Conservation (phyloP, 2,113 vertebrate genomes). For the Ia io region DNA sequence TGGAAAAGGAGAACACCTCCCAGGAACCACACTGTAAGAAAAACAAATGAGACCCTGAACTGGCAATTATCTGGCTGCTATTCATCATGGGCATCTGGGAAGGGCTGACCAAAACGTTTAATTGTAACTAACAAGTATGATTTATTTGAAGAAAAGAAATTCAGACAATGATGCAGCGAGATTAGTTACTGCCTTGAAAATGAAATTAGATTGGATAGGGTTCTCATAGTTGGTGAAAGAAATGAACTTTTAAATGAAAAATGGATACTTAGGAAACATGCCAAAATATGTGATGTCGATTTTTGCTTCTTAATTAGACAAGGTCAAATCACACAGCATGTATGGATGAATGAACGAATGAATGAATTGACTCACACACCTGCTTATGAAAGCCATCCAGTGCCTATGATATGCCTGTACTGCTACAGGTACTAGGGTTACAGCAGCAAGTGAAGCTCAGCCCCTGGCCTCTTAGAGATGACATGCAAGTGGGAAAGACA, state of each 20-base stretch:
- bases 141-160: constrained; percentile 69
- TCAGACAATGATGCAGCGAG: constrained; percentile 24
- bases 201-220: constrained; percentile 15
- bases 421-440: neutral
- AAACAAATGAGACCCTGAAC: constrained; percentile 69
- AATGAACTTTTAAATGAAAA: constrained; percentile 21
- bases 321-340: neutral
- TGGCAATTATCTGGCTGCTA: constrained; percentile 58
- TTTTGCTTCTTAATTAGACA: constrained; percentile 40
- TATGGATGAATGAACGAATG: neutral
- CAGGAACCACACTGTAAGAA: constrained; percentile 58
- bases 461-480: neutral
- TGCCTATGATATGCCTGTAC: neutral
- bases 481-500: neutral
- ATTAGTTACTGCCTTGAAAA: constrained; percentile 52
- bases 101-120: constrained; percentile 66
- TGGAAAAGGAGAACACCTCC: constrained; percentile 56
- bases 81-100: constrained; percentile 58
- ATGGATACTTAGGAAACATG: neutral
- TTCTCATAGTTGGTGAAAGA: constrained; percentile 28
- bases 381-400: neutral
- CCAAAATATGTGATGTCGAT: neutral
- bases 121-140: constrained; percentile 69
- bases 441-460: neutral
- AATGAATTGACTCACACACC: neutral